A percentile compares a stretch with the other conserved stretches of the same genome.
Evolutionary conservation across 2,797 vertebrate genomes (phyloP).

Genomic region (Molossus alvarezi): DNA sequence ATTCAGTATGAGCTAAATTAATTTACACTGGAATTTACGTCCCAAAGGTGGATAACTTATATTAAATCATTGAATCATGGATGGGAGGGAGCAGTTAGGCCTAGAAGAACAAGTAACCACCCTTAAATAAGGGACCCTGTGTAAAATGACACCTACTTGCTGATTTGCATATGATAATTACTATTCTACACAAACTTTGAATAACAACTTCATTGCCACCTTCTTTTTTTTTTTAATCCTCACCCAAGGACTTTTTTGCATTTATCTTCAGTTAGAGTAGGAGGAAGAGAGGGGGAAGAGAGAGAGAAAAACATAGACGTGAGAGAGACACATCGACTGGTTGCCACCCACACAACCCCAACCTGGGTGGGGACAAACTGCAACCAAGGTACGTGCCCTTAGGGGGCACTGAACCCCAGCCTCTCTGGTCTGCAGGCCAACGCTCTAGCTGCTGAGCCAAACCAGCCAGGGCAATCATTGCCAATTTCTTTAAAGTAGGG

Average conservation of each 20-base stretch:
- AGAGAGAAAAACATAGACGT: too few relatives aligned
- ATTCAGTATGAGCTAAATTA: constrained; percentile 55
- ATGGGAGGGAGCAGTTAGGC: neutral
- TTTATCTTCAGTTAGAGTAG: too few relatives aligned
- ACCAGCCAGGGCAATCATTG: neutral
- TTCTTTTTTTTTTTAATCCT: neutral
- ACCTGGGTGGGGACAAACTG: too few relatives aligned
- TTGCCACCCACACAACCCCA: too few relatives aligned
- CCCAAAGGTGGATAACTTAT: neutral
- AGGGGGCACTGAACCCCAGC: too few relatives aligned
- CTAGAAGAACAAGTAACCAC: constrained; percentile 22
- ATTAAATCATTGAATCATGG: constrained; percentile 15
- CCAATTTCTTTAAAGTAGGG: neutral
- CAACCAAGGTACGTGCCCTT: too few relatives aligned
- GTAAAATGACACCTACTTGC: neutral
- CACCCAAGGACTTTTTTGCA: too few relatives aligned
- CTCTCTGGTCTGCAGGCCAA: too few relatives aligned
- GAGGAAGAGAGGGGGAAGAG: too few relatives aligned
- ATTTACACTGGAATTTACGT: constrained; percentile 52
- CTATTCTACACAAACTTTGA: constrained; percentile 44
- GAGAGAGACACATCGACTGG: too few relatives aligned
- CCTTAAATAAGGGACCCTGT: neutral
- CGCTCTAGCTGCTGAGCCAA: too few relatives aligned
- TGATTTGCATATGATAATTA: constrained; percentile 15
- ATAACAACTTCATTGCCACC: neutral